A percentile compares a stretch with the other conserved stretches of the same genome.
Evolutionary conservation across 2,797 vertebrate genomes (phyloP).

Genomic region (Propithecus perrieri): DNA sequence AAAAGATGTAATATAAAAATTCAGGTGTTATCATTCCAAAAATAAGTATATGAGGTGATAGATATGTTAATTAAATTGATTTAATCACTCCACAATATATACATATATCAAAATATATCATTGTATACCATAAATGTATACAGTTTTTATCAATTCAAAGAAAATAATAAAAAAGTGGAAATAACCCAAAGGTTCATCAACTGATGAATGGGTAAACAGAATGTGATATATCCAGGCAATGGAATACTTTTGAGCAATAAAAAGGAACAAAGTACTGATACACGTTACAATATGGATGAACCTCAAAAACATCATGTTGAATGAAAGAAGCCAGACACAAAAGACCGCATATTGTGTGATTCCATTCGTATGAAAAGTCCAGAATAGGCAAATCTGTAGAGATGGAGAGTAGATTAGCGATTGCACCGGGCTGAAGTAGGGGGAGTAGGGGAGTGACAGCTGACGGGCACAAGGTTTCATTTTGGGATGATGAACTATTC

Average conservation of each 20-base stretch:
- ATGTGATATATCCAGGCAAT: background rate
- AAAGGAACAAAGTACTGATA: background rate
- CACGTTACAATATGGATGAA: background rate
- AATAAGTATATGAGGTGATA: background rate
- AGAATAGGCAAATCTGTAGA: background rate
- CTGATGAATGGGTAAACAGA: background rate
- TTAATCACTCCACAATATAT: background rate
- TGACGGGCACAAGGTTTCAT: background rate
- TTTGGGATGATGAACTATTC: background rate
- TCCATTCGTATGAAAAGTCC: background rate
- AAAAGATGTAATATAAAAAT: background rate
- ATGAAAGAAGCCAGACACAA: background rate
- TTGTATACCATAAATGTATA: background rate
- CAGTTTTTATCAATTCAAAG: background rate
- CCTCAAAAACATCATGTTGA: background rate
- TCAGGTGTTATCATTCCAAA: background rate
- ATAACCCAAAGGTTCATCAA: background rate
- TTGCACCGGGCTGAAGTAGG: background rate
- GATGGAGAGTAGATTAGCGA: background rate
- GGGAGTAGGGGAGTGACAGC: background rate
- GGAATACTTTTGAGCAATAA: background rate
- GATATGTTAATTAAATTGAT: background rate
- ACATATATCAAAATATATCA: background rate
- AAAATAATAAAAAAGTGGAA: background rate
- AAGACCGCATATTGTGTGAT: background rate